Base-by-base conservation (phyloP, 2,113 vertebrate genomes). In the Catharus fuscescens region DNA sequence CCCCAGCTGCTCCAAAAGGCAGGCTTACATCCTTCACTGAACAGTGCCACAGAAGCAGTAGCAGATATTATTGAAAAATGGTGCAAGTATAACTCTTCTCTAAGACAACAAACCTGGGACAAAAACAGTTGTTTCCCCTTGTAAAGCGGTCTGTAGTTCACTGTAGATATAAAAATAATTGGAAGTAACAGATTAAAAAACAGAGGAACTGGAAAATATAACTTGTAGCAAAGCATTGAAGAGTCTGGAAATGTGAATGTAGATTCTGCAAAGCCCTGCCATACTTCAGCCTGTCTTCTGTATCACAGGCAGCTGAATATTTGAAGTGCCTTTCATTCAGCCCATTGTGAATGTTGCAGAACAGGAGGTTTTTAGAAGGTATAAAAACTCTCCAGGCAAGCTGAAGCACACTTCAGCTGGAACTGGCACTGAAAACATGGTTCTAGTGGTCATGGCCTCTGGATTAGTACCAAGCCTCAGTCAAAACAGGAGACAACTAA, bases 241-340 rank as follows among this genome's bases (percentile, higher is more conserved):
- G 90, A 90, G 47, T 85, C 65, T 86, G 76, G 74, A 80, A 88
- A 77, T 45, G 36, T 34, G 50, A 66, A 38, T 25, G 32, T 69
- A 44, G 66, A 45, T 66, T 87, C 62, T 92, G 44, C 45, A 61
- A 50, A 66, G 20, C 25, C 29, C 71, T 87, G 45, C 32, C 3
- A 0, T 67, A 16, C n/a, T 76, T 72, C 54, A 82, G 26, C 45
- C 54, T 54, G 36, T 53, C 77, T 71, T 76, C 61, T 74, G 16
- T 79, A 18, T 91, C 40, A 56, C 9, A 36, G 59, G 12, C 32
- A 83, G 57, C n/a, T 4, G 1, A 32, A 60, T 60, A 44, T 28
- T 90, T 88, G 54, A 94, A 95, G 81, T 93, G 70, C 84, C 85
- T 95, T 81, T 90, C 70, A 50, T 85, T 95, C 81, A 88, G 78